phyloP scores from a whole-genome alignment of 2,113 vertebrate species.

The Cololabis saira region DNA sequence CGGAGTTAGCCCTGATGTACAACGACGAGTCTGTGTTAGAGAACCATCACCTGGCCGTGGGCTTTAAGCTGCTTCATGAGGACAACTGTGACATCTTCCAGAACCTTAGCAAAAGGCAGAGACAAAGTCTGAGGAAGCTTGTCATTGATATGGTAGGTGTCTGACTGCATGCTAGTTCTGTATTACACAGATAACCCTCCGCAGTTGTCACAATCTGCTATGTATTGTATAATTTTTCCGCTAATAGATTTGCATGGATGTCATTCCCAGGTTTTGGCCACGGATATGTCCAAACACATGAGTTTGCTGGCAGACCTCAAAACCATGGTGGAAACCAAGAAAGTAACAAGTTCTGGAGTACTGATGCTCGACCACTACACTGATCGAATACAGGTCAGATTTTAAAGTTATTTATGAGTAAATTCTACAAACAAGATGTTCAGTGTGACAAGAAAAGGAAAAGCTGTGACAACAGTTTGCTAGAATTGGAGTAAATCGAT shows the following conservation, averaged over 20 bases:
- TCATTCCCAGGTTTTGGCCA: constrained; percentile 88
- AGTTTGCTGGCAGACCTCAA: constrained; percentile 93
- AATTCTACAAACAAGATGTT: not conserved
- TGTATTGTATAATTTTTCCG: not conserved
- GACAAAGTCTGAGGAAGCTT: constrained; percentile 92
- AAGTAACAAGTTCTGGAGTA: constrained; percentile 94
- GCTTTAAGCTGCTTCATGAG: constrained; percentile 94
- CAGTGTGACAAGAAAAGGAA: no score
- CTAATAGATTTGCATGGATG: not conserved
- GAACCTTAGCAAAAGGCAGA: constrained; percentile 91
- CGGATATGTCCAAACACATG: constrained; percentile 98
- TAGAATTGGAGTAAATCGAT: no score
- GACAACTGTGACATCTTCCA: constrained; percentile 97
- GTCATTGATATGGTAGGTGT: constrained; percentile 93
- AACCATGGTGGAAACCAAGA: constrained; percentile 97
- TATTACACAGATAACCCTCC: not conserved
- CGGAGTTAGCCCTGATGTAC: constrained; percentile 95
- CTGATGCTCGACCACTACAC: constrained; percentile 93
- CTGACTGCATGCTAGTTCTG: not conserved
- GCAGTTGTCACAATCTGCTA: not conserved
- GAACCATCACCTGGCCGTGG: constrained; percentile 94
- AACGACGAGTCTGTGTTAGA: constrained; percentile 95
- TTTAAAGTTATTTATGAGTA: constrained; percentile 2
- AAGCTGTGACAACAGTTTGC: no score
- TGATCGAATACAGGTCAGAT: constrained; percentile 90